phyloP scores from a whole-genome alignment of 2,113 vertebrate genomes.

The Morone chrysops region DNA sequence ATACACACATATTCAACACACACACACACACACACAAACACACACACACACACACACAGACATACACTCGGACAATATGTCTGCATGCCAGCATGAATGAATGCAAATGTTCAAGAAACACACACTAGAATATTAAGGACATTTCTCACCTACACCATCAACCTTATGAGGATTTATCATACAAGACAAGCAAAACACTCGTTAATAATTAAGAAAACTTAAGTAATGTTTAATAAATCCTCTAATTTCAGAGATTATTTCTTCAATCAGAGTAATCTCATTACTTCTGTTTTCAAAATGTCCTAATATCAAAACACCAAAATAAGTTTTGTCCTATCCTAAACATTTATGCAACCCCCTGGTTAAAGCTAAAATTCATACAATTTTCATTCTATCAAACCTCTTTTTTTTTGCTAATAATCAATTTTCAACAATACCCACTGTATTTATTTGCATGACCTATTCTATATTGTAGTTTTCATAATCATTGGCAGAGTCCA shows the following conservation, averaged over 20 bases:
- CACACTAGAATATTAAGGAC: conserved; percentile 14
- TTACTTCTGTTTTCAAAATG: neutral
- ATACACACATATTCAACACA: neutral
- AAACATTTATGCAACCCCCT: neutral
- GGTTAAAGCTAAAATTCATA: neutral
- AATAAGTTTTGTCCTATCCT: too few species aligned
- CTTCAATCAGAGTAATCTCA: neutral
- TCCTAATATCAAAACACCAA: neutral
- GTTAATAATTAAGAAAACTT: neutral
- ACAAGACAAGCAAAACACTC: neutral
- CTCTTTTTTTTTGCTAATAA: neutral
- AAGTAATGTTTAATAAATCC: neutral
- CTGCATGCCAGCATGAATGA: neutral
- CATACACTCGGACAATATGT: neutral
- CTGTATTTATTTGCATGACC: neutral
- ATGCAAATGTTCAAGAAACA: conserved; percentile 2
- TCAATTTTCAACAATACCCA: neutral
- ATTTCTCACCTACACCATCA: neutral
- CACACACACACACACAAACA: neutral
- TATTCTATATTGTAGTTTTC: neutral
- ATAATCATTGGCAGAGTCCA: too few species aligned
- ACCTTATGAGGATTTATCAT: neutral
- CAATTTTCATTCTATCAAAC: neutral
- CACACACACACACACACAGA: neutral
- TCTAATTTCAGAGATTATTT: neutral